Percentiles rank a stretch among this genome's conserved stretches.
Conservation (phyloP, 92 coral and sea anemone genomes). For the Phenganax marumi region DNA sequence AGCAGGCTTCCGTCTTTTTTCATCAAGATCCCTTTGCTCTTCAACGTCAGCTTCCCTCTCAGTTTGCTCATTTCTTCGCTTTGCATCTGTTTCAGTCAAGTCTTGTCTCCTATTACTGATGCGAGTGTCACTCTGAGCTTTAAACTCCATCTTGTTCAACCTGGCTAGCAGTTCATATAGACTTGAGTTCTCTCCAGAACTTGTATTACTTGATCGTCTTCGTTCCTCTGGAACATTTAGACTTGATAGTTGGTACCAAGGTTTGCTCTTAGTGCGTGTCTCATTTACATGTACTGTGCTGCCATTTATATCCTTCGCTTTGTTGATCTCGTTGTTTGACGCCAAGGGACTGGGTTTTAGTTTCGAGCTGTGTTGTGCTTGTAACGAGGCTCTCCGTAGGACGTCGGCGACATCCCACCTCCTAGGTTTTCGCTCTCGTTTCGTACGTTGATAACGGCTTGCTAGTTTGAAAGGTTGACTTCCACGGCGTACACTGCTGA, state of each 20-base stretch:
- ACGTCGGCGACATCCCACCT: conserved; percentile 32
- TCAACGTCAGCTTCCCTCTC: neutral
- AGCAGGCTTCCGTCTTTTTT: neutral
- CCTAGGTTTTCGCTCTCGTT: conserved; percentile 14
- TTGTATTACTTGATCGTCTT: conserved; percentile 20
- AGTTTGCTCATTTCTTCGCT: neutral
- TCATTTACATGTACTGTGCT: neutral
- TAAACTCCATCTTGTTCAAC: conserved; percentile 30
- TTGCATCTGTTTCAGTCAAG: neutral
- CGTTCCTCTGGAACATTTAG: conserved; percentile 13
- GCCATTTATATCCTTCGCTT: neutral
- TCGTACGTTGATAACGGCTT: conserved; percentile 28
- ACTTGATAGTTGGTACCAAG: conserved; percentile 4
- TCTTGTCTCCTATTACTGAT: neutral
- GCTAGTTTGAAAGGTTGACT: conserved; percentile 37
- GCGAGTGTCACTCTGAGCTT: neutral
- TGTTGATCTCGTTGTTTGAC: conserved; percentile 21
- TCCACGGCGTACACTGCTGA: conserved; percentile 38
- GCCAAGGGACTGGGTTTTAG: neutral
- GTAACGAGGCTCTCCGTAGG: conserved; percentile 28
- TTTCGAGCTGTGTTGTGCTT: neutral
- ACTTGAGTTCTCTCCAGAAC: conserved; percentile 14
- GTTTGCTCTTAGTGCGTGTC: neutral
- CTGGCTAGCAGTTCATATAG: conserved; percentile 31
- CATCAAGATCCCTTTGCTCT: conserved; percentile 57